Evolutionary conservation across 2,888 invertebrate species (phyloP).

Genomic region (Entomobrya proxima): DNA sequence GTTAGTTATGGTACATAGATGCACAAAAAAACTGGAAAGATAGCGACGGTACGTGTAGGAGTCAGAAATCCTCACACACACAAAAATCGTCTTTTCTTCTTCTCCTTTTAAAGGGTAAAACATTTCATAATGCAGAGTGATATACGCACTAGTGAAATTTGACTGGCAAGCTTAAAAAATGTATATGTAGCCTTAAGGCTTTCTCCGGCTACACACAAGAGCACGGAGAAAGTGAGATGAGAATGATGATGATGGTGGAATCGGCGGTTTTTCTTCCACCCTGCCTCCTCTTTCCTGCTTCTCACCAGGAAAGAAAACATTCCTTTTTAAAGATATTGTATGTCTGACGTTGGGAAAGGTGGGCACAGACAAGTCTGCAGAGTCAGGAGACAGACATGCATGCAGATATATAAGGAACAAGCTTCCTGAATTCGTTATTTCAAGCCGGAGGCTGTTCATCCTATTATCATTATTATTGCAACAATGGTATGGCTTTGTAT

Average conservation of each 20-base stretch:
- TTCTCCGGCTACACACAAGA: slow-evolving; percentile 3
- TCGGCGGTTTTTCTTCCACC: not conserved
- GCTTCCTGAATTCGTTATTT: slow-evolving; percentile 67
- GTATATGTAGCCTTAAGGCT: slow-evolving; percentile 24
- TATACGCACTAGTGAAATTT: too few species aligned
- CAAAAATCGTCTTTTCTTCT: slow-evolving; percentile 4
- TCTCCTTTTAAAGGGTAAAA: slow-evolving; percentile 7
- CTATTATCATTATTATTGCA: slow-evolving; percentile 31
- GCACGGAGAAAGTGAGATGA: too few species aligned
- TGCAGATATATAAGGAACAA: slow-evolving; percentile 34
- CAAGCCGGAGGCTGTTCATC: slow-evolving; percentile 31
- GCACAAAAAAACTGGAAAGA: not conserved
- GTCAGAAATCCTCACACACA: not conserved
- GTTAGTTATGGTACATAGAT: slow-evolving; percentile 15
- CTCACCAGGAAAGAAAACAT: not conserved
- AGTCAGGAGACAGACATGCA: not conserved
- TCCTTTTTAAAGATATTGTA: not conserved
- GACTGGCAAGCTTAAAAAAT: not conserved
- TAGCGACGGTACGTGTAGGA: not conserved
- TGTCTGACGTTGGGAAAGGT: slow-evolving; percentile 23
- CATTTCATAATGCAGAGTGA: slow-evolving; percentile 37
- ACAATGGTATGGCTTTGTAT: not conserved
- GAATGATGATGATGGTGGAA: not conserved
- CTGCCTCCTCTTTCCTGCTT: not conserved
- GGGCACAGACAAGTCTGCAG: not conserved